Evolutionary conservation across 1,140 invertebrate species (phyloP), one percentile per base, ranked within the genome.

Genomic region (Meloidogyne floridensis): DNA sequence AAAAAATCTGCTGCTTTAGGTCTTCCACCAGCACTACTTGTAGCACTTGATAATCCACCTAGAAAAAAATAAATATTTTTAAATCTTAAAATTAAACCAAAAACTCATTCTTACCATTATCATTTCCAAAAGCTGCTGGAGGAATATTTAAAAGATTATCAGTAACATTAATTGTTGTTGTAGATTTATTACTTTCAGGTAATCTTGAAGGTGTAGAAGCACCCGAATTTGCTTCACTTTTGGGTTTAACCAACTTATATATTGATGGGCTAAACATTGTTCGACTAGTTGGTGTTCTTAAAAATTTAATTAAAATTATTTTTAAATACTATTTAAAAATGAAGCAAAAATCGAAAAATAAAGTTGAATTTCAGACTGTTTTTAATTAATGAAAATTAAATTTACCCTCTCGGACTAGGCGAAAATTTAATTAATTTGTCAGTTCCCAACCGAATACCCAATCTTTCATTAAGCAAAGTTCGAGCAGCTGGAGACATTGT

Each of bases 401-500:
- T 47, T 72, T 51, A 79, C 77, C 77, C 59, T 51, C 42, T 20
- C 77, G 77, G 77, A 47, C 77, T 79, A 18, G 77, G 77, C 54
- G 77, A 72, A 42, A 79, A 69, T 72, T 79, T 79, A 18, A 79
- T 51, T 15, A 51, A 32, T 71, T 77, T 82, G 18, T 83, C 82
- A 4, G 82, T 83, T 13, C 82, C 82, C 7, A 83, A 10, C 4
- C 83, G 73, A 84, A 86, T 90, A 73, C 83, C 91, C 85, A 82
- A 92, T 83, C 72, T 93, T 0, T 93, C 92, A 42, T 92, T 93
- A 9, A 95, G 94, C 13, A 98, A 91, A 86, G 93, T 92, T 86
- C 94, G 93, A 0, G 96, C 97, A 10, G 96, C 97, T 11, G 96
- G 96, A 15, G 96, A 98, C 95, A 98, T 96, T 69, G 93, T 93